Base-by-base conservation (phyloP, 2,888 invertebrate genomes). In the Heliconius hortense region DNA sequence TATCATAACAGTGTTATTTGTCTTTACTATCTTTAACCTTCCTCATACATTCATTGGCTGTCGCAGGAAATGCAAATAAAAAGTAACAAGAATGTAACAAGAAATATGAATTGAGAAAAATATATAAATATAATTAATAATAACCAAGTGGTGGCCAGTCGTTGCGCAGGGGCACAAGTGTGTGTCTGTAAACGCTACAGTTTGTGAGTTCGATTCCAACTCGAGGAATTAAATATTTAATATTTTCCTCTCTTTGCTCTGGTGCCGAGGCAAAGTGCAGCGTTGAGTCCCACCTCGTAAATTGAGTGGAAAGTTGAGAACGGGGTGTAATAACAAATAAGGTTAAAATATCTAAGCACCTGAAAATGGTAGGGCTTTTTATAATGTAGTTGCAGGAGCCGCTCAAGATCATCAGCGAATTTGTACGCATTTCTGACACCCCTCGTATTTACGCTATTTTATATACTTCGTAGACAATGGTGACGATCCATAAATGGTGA, bases 401-500 rank as follows among this genome's bases (percentile, higher is more conserved):
- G 64, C 43, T 74, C 76, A 74, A 39, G 13, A 60, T 81, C 81
- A 80, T 82, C 82, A 80, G 71, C 69, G 77, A 81, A 82, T 84
- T 83, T 82, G 81, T 80, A 83, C 80, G 81, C 79, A 75, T 81
- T 81, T 80, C 80, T 78, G 80, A 78, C 76, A 79, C 80, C 79
- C 79, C 82, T 79, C 80, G 78, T 79, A 81, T 81, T 80, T 80
- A 81, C 81, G 81, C 80, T 80, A 81, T 78, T 82, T 83, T 84
- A 83, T 82, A 80, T 79, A 79, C 72, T 71, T 72, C 75, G 80
- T 79, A 82, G 80, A 84, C 85, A 85, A 85, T 84, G 81, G 81
- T 78, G 76, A 60, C 72, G 68, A 68, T 78, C 83, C 82, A 24
- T 82, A 84, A 72, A 84, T 80, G 84, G 84, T 79, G 73, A 76